A percentile compares a stretch with the other conserved stretches of the same genome.
phyloP scores from a whole-genome alignment of 2,113 vertebrate genomes.

The Ammodramus savannarum region DNA sequence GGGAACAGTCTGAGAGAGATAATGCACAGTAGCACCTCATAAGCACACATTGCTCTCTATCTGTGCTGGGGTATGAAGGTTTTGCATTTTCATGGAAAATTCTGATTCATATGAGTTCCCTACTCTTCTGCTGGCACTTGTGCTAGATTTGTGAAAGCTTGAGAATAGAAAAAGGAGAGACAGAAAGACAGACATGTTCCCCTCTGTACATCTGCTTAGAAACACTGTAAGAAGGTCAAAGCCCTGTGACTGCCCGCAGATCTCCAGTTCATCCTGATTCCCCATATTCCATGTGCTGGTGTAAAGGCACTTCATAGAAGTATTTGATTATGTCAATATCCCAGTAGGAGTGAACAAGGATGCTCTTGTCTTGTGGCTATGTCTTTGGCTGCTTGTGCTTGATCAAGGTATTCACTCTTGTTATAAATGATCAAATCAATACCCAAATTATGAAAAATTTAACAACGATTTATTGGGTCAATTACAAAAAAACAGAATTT shows the following conservation, averaged over 20 bases:
- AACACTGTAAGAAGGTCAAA: background rate
- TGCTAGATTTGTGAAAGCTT: background rate
- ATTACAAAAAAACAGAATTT: too few species aligned
- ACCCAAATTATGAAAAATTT: too few species aligned
- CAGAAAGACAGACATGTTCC: background rate
- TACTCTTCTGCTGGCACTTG: background rate
- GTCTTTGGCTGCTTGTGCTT: background rate
- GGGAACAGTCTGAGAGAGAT: background rate
- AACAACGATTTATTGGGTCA: too few species aligned
- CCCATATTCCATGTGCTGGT: background rate
- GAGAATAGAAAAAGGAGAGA: background rate
- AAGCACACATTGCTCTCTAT: background rate
- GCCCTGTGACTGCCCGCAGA: background rate
- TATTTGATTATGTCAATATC: background rate
- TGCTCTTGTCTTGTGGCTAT: background rate
- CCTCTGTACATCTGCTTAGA: background rate
- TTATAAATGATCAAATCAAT: too few species aligned
- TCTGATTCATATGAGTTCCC: background rate
- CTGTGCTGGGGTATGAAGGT: background rate
- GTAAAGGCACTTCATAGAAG: background rate
- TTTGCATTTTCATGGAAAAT: background rate
- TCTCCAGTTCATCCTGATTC: background rate
- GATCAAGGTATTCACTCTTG: background rate
- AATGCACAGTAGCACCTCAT: background rate
- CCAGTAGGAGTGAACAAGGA: background rate